Conservation (phyloP, 2,797 vertebrate species). For the Tiaroga cobitis region DNA sequence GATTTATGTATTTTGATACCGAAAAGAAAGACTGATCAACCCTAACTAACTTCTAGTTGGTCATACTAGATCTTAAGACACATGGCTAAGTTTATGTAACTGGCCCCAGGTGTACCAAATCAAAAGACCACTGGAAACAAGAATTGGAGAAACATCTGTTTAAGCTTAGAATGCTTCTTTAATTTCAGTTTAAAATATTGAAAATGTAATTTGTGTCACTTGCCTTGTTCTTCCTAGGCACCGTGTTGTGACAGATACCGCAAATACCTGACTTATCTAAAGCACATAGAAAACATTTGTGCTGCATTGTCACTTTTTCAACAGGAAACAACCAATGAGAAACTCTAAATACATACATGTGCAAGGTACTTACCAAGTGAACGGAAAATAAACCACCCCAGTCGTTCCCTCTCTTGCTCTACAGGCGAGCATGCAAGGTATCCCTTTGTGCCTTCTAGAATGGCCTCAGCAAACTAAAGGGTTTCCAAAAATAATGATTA, state of each 20-base stretch:
- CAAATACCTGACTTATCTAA: conserved; percentile 31
- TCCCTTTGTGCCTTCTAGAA: background rate
- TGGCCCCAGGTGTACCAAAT: background rate
- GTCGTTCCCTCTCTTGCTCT: background rate
- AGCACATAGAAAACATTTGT: background rate
- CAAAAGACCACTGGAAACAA: conserved; percentile 1
- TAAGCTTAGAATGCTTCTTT: background rate
- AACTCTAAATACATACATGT: background rate
- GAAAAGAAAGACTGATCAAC: no score
- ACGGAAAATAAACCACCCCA: background rate
- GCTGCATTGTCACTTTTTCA: background rate
- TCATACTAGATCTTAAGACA: no score
- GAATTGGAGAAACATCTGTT: background rate
- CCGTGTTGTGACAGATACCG: background rate
- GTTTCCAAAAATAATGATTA: background rate
- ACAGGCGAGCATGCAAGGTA: background rate
- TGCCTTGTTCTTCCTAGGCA: conserved; percentile 19
- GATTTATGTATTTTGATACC: no score
- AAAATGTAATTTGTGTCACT: conserved; percentile 3
- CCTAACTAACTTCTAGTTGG: no score
- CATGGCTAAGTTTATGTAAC: no score
- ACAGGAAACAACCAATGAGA: background rate
- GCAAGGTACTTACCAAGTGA: conserved; percentile 27
- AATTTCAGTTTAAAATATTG: background rate
- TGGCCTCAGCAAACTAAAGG: conserved; percentile 15